Evolutionary conservation across 2,113 vertebrate genomes (phyloP).

Genomic region (Arizona elegans): DNA sequence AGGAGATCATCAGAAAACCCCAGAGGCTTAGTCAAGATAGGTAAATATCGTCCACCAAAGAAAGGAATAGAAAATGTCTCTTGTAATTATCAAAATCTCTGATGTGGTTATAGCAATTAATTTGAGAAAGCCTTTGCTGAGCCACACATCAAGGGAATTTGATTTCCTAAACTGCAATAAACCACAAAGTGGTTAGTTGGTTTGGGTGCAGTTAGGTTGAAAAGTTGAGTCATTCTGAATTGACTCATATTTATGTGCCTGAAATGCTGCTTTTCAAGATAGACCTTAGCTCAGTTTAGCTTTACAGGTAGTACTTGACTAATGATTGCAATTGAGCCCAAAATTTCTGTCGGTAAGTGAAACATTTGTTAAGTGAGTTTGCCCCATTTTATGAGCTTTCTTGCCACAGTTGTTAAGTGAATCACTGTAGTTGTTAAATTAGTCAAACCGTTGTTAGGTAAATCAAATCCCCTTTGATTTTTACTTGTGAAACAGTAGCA

Average conservation of each 20-base stretch:
- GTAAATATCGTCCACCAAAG: background rate
- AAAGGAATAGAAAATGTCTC: background rate
- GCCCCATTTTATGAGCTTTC: too few relatives aligned
- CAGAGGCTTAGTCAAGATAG: background rate
- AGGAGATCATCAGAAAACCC: background rate
- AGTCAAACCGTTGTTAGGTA: too few relatives aligned
- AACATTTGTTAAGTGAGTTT: too few relatives aligned
- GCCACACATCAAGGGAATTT: background rate
- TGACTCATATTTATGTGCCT: background rate
- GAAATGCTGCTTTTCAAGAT: background rate
- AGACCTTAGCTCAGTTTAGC: background rate
- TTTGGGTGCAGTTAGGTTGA: too few relatives aligned
- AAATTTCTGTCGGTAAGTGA: too few relatives aligned
- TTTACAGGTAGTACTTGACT: too few relatives aligned
- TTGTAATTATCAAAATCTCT: background rate
- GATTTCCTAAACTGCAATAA: background rate
- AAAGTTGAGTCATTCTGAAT: background rate
- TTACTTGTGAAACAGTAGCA: too few relatives aligned
- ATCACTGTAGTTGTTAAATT: too few relatives aligned
- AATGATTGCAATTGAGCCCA: too few relatives aligned
- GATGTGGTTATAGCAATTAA: background rate
- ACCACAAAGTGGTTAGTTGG: background rate
- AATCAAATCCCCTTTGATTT: too few relatives aligned
- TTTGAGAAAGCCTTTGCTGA: background rate
- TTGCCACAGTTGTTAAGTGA: too few relatives aligned